Evolutionary conservation across 1,140 invertebrate species (phyloP), one percentile per base, ranked within the genome.

Genomic region (Musca vetustissima): DNA sequence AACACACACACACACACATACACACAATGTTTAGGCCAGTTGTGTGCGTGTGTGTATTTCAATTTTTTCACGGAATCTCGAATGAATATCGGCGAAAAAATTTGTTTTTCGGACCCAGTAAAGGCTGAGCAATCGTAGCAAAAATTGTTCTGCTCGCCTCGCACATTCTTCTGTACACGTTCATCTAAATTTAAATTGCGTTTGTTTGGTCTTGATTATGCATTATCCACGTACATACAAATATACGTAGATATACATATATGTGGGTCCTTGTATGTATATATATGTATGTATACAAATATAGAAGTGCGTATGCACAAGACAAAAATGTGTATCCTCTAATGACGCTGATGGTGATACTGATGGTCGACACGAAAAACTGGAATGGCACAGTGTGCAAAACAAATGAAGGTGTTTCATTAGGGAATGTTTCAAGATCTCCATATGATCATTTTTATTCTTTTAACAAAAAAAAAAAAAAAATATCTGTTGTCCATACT

Each of bases 131-230:
- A 36, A 61, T 61, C 28, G 57, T 43, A 43, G n/a, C 28, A 61
- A 61, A 61, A 61, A 19, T 61, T 61, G n/a, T 43, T 32, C 11
- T 61, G 28, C 19, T 7, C 6, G 8, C 3, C 3, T 28, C 4
- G 36, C 13, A 8, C 13, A 8, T 7, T 43, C 13, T 43, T 7
- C 13, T 32, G 28, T 32, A 32, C 17, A 49, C 15, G 19, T 8
- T 19, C 57, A 61, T 61, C 57, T 61, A 61, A 61, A 61, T 61
- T 61, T 61, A 61, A 61, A 61, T 61, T 61, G 57, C 57, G 57
- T 61, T 61, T 61, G 57, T 61, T 36, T 61, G 57, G 32, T 61
- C 57, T 61, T 61, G 28, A 61, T 61, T 61, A 61, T 61, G 57
- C 57, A 28, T 59, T 59, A 28, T 17, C 24, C 49, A 52, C 21